Percentiles rank a stretch among this genome's conserved stretches.
Evolutionary conservation across 2,888 invertebrate species (phyloP).

Genomic region (Chrysomela aeneicollis): DNA sequence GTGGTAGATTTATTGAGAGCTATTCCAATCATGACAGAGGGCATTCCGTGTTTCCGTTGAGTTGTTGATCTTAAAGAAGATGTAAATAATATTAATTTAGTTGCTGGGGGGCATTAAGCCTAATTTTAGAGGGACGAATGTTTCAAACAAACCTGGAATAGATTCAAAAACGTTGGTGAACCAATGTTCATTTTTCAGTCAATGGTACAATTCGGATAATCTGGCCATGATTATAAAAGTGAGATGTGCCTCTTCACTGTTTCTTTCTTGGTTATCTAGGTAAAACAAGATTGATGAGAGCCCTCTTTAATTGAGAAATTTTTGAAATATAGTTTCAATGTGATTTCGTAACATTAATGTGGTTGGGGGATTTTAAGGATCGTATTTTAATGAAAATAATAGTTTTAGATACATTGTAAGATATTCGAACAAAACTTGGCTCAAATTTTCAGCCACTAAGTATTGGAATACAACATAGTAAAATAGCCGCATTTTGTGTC

Average conservation of each 20-base stretch:
- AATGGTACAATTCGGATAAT: not conserved
- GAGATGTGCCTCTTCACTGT: too few relatives aligned
- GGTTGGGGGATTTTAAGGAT: constrained; percentile 54
- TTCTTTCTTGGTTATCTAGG: too few relatives aligned
- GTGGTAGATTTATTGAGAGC: not conserved
- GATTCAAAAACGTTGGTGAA: too few relatives aligned
- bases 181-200: not conserved
- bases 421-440: constrained; percentile 40
- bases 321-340: constrained; percentile 44
- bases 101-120: constrained; percentile 58
- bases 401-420: constrained; percentile 46
- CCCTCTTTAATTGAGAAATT: constrained; percentile 50
- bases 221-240: not conserved
- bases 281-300: constrained; percentile 21
- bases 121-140: constrained; percentile 50
- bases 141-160: not conserved
- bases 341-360: constrained; percentile 52
- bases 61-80: constrained; percentile 55
- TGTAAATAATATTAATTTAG: constrained; percentile 55
- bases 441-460: constrained; percentile 36
- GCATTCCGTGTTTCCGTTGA: constrained; percentile 45
- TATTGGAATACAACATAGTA: constrained; percentile 31
- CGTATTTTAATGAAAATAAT: constrained; percentile 46
- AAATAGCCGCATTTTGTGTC: constrained; percentile 42
- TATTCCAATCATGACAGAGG: not conserved